A percentile compares a stretch with the other conserved stretches of the same genome.
Conservation (phyloP, 2,888 invertebrate species). For the Eustalomyia histrio region DNA sequence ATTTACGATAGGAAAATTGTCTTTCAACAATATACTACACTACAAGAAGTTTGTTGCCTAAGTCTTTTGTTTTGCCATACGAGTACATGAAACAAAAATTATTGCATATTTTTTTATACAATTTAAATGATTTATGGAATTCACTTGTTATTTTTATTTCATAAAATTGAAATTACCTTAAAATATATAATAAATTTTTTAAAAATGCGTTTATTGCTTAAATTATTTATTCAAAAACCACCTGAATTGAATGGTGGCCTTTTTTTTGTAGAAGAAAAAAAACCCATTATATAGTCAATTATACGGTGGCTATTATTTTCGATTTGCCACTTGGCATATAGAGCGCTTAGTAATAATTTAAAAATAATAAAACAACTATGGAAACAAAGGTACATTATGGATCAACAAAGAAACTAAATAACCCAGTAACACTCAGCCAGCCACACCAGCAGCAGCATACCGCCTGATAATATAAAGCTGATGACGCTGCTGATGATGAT, state of each 20-base stretch:
- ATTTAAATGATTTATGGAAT: conserved; percentile 33
- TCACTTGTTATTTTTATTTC: neutral
- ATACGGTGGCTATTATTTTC: conserved; percentile 55
- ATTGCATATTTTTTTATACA: neutral
- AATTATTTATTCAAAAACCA: conserved; percentile 14
- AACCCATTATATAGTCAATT: conserved; percentile 42
- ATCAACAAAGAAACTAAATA: conserved; percentile 21
- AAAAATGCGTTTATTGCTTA: conserved; percentile 27
- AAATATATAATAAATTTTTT: conserved; percentile 36
- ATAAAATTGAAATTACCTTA: neutral
- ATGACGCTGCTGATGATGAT: neutral
- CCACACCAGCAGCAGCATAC: conserved; percentile 23
- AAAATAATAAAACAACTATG: conserved; percentile 8
- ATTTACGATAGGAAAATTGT: neutral
- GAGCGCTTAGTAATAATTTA: conserved; percentile 33
- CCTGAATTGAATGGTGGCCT: conserved; percentile 18
- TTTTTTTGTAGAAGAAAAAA: neutral
- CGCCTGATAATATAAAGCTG: conserved; percentile 25
- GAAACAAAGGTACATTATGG: neutral
- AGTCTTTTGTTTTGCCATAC: conserved; percentile 49
- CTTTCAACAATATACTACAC: neutral
- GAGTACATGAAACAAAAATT: neutral
- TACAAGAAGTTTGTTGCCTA: conserved; percentile 27
- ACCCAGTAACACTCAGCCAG: conserved; percentile 10
- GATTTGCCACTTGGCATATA: conserved; percentile 43